These are phyloP conservation scores for Terrapene triunguis DNA, from an alignment of 2,113 vertebrate genomes.

Conservation along the genomic window DNA sequence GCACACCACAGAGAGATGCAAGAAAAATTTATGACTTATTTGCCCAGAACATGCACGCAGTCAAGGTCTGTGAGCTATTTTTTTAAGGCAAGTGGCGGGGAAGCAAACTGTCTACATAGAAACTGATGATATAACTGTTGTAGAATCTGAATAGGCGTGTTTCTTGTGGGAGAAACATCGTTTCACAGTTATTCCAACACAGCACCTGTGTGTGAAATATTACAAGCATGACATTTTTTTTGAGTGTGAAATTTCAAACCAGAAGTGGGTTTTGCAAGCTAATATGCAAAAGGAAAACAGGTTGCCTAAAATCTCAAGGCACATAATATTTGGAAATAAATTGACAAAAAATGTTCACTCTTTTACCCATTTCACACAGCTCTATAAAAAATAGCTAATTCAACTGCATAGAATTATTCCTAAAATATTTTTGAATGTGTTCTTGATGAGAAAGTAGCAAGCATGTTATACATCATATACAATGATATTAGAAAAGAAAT, in stretches of 20 bases:
- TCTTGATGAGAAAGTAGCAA: conserved; percentile 30
- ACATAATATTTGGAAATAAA: not conserved
- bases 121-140: not conserved
- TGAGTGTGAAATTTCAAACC: not conserved
- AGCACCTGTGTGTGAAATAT: not conserved
- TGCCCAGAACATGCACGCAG: not conserved
- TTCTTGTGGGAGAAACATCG: conserved; percentile 5
- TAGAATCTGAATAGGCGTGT: not conserved
- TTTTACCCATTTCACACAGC: conserved; percentile 9
- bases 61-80: not conserved
- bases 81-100: not conserved
- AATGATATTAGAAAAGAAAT: not conserved
- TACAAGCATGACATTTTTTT: not conserved
- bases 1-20: not conserved
- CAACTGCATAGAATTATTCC: conserved; percentile 51
- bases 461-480: not conserved
- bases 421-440: conserved; percentile 39
- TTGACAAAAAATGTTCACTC: not conserved
- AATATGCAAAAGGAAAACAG: not conserved
- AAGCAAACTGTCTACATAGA: not conserved
- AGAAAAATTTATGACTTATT: not conserved
- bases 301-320: not conserved
- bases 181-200: not conserved
- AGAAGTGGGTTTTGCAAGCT: not conserved
- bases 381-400: conserved; percentile 46